These are phyloP conservation scores for Rugalucina vietnamica DNA, from an alignment of 2,888 invertebrate species.

Conservation along the genomic window DNA sequence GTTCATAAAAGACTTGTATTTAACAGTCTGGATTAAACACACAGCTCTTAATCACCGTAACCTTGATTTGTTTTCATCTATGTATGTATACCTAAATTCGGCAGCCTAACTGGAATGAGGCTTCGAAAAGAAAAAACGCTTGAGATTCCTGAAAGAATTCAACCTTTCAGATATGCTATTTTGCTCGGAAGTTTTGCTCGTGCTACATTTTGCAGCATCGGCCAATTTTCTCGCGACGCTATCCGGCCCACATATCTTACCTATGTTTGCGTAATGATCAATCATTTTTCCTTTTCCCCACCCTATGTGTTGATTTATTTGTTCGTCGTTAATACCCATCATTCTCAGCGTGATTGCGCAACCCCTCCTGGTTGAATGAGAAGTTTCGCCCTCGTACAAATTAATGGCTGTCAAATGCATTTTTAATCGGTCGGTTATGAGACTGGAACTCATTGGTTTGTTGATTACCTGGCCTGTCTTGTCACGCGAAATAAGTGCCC, in stretches of 20 bases:
- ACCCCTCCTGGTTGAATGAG: background rate
- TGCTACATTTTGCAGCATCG: background rate
- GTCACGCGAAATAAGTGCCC: background rate
- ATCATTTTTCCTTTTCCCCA: background rate
- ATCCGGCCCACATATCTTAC: background rate
- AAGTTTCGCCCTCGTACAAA: background rate
- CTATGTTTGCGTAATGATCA: background rate
- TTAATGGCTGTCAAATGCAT: background rate
- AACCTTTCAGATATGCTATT: background rate
- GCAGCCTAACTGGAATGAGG: no score
- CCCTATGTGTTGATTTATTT: background rate
- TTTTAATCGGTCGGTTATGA: background rate
- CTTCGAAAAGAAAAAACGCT: background rate
- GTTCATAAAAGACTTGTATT: no score
- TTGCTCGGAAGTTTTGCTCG: background rate
- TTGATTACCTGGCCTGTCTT: background rate
- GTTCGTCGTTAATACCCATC: background rate
- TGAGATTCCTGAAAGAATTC: background rate
- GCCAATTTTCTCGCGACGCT: background rate
- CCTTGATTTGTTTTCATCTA: no score
- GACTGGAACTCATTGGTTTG: background rate
- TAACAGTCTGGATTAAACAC: no score
- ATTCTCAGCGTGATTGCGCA: conserved; percentile 1
- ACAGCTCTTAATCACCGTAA: no score
- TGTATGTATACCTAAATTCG: no score